These are phyloP conservation scores for Drosophila nigritarsus DNA, from an alignment of 2,888 invertebrate species.

Conservation along the genomic window DNA sequence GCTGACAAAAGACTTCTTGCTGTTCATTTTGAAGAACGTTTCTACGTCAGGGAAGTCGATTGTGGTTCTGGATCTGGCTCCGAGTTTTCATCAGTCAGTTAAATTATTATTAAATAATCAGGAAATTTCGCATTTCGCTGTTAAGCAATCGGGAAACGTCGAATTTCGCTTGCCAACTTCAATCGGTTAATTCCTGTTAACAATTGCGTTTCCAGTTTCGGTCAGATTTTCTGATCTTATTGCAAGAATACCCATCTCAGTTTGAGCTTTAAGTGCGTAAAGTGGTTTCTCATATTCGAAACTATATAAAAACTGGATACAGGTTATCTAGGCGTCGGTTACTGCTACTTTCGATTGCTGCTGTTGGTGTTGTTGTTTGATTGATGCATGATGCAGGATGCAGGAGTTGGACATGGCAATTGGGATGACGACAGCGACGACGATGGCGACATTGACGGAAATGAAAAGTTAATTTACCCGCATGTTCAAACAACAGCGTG, in stretches of 20 bases:
- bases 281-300: neutral
- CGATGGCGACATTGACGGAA: conserved; percentile 50
- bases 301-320: neutral
- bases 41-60: neutral
- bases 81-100: neutral
- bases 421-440: conserved; percentile 45
- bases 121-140: too few relatives aligned
- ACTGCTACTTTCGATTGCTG: neutral
- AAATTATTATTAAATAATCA: neutral
- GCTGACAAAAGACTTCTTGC: neutral
- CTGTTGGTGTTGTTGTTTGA: neutral
- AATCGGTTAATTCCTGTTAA: neutral
- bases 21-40: neutral
- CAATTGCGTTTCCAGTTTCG: neutral
- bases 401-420: conserved; percentile 45
- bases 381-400: conserved; percentile 2
- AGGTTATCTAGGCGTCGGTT: neutral
- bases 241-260: too few relatives aligned
- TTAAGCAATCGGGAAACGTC: too few relatives aligned
- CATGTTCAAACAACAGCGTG: conserved; percentile 63
- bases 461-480: conserved; percentile 81
- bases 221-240: neutral
- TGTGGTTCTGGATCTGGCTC: neutral
- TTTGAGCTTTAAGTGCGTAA: neutral
- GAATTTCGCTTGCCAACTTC: neutral